Base-by-base conservation (phyloP, 2,888 invertebrate genomes). In the Nymphalis c-album region DNA sequence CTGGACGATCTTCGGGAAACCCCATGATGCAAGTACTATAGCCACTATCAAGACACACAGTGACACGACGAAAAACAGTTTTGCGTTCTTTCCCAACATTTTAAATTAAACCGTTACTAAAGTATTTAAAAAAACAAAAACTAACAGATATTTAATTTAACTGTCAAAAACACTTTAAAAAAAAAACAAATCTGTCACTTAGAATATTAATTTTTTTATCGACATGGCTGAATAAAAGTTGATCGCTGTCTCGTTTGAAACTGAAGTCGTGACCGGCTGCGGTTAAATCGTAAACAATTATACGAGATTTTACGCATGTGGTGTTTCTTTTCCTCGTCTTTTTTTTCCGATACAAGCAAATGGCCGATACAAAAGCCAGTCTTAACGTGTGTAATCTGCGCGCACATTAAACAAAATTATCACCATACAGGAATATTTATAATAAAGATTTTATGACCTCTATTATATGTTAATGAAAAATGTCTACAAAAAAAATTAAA, bases 1-100 rank as follows among this genome's bases (percentile, higher is more conserved):
- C 53, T 83, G 83, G 22, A 92, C 81, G 20, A 93, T 86, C 76
- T 83, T 87, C 68, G 93, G 93, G 70, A 93, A 91, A 0, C 92
- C 93, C 88, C 93, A 93, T 60, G 87, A 78, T 0, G 91, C 88
- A 69, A 93, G 72, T 18, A 92, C 74, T 1, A 93, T 82, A 0
- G 92, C 85, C 5, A 90, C 71, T 6, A 92, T 72, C 58, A 93
- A 69, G 20, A 88, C 82, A 45, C 78, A 79, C 10, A 92, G 60
- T 0, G 93, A 90, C 55, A 80, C 72, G 5, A 73, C 74, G 60
- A 91, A 89, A 70, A 87, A 78, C 62, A 85, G 65, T 68, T 86
- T 87, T 0, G 85, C 78, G 71, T 84, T 82, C 75, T 85, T 89
- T 1, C 83, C 87, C 68, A 90, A 77, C 91, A 92, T 91, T 74